Evolutionary conservation across 2,113 vertebrate genomes (phyloP).

Genomic region (Lipotes vexillifer): DNA sequence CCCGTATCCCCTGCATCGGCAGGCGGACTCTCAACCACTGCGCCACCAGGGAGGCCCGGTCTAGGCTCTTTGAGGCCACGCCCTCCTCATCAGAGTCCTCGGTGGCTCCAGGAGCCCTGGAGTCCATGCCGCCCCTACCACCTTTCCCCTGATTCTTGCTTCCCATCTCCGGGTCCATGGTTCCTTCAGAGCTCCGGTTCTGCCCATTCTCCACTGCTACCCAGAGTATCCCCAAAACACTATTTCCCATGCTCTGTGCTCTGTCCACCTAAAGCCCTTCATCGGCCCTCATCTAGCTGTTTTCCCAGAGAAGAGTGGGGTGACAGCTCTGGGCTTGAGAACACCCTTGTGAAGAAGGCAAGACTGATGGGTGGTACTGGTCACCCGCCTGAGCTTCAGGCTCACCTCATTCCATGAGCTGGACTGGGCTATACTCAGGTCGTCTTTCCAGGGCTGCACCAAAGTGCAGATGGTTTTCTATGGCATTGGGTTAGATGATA

Average conservation of each 20-base stretch:
- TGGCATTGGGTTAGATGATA: background rate
- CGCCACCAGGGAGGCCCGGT: too few species aligned
- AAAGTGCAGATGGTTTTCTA: background rate
- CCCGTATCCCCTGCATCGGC: too few species aligned
- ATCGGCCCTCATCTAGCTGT: background rate
- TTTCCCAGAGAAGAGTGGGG: background rate
- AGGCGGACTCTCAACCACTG: too few species aligned
- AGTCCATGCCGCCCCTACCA: fast-evolving
- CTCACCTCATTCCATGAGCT: background rate
- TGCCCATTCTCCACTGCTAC: background rate
- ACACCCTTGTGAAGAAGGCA: background rate
- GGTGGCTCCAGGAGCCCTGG: background rate
- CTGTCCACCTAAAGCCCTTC: background rate
- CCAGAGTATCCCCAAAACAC: background rate
- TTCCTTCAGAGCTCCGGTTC: background rate
- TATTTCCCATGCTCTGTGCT: background rate
- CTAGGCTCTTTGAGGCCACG: background rate
- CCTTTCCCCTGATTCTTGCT: background rate
- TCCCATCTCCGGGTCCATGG: background rate
- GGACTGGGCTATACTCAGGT: background rate
- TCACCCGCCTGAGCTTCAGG: background rate
- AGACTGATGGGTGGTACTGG: too few species aligned
- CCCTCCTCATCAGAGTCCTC: background rate
- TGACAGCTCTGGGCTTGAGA: background rate
- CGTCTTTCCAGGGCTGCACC: background rate